Base-by-base conservation (phyloP, 1,140 invertebrate species). In the Pollicipes pollicipes region DNA sequence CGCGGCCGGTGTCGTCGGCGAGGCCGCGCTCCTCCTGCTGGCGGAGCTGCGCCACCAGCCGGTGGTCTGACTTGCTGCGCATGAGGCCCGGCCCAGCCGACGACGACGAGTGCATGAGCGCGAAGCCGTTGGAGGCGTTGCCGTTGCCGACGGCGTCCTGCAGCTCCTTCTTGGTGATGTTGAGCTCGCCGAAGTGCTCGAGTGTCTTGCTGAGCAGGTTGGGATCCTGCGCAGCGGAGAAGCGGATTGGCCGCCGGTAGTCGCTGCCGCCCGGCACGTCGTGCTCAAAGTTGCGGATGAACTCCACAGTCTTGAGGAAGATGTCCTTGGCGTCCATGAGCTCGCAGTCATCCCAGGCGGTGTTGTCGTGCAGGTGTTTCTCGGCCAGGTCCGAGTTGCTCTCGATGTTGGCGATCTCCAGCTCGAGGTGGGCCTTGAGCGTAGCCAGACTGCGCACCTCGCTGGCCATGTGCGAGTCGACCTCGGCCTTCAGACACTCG, bases 371-470 rank as follows among this genome's bases (percentile, higher is more conserved):
- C 85, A 95, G 89, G 81, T 93, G 87, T 80, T 92, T 92, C 81
- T 98, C 95, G n/a, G 91, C 92, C 72, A 97, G 83, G 79, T 98
- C 94, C 82, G 93, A 96, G 80, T 97, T 97, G 77, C 91, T 93
- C 75, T 88, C 85, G 72, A 97, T 94, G 80, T 95, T 97, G 68
- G 86, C 86, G 76, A 96, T 88, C 82, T 98, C 95, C 77, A 89
- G 85, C 78, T 95, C 91, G 72, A 97, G 81, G 80, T 95, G 94
- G 80, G 94, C 90, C 81, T 95, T 93, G n/a, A 95, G 82, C 70
- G 88, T 86, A 29, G 86, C 87, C 66, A 96, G 82, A 75, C 90
- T 90, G 73, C 88, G 84, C 76, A 92, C 81, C 83, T 97, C 93
- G 32, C 85, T 87, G 68, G 86, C 84, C 74, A 93, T 80, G 78